Conservation (phyloP, 2,113 vertebrate genomes). For the Amazona guildingii region DNA sequence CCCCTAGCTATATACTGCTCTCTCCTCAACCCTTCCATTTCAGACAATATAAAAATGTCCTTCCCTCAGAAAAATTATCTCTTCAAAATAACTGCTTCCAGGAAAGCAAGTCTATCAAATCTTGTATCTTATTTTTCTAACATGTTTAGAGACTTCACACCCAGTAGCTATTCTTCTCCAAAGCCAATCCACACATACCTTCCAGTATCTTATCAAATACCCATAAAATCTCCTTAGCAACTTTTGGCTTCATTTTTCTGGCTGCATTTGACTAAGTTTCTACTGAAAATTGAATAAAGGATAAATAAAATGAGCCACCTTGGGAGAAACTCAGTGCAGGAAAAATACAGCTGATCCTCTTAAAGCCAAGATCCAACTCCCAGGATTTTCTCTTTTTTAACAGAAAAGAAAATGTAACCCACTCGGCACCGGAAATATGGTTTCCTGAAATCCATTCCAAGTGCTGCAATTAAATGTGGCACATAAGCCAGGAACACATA, state of each 20-base stretch:
- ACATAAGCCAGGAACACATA: not conserved
- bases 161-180: not conserved
- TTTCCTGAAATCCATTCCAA: slow-evolving; percentile 4
- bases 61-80: not conserved
- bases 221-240: slow-evolving; percentile 7
- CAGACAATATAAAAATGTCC: slow-evolving; percentile 11
- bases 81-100: slow-evolving; percentile 10
- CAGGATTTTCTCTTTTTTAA: not conserved
- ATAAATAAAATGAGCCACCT: not conserved
- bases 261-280: not conserved
- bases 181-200: not conserved
- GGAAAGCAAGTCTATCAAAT: not conserved
- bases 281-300: not conserved
- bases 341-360: not conserved
- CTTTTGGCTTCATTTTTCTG: not conserved
- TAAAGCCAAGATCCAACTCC: not conserved
- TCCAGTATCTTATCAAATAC: not conserved
- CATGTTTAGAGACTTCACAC: not conserved
- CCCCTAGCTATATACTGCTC: not conserved
- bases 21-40: slow-evolving; percentile 24
- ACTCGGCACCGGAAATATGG: not conserved
- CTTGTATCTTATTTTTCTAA: not conserved
- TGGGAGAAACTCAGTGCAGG: not conserved
- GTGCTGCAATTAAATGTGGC: slow-evolving; percentile 11
- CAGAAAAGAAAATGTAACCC: not conserved